phyloP scores from a whole-genome alignment of 2,888 invertebrate genomes.

The Limnephilus rhombicus region DNA sequence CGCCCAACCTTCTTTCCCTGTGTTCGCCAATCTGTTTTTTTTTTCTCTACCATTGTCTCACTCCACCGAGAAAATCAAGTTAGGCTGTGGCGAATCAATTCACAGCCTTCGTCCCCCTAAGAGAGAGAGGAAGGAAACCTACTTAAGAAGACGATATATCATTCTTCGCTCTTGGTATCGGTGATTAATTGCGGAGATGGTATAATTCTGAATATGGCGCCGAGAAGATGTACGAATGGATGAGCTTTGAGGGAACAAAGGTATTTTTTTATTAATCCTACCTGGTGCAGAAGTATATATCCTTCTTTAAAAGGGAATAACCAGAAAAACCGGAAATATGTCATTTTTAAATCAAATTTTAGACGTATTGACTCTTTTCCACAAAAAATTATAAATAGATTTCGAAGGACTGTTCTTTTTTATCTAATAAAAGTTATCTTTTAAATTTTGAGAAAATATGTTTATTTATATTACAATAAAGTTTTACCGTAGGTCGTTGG shows the following conservation, averaged over 20 bases:
- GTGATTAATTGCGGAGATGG: slow-evolving; percentile 44
- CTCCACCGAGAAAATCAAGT: slow-evolving; percentile 59
- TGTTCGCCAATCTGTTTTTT: slow-evolving; percentile 60
- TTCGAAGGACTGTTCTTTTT: no score
- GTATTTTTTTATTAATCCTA: not conserved
- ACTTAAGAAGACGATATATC: slow-evolving; percentile 49
- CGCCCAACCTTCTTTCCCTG: slow-evolving; percentile 36
- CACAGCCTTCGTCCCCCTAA: slow-evolving; percentile 19
- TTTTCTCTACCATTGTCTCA: slow-evolving; percentile 57
- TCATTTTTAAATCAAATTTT: no score
- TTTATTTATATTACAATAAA: no score
- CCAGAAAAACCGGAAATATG: no score
- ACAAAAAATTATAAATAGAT: no score
- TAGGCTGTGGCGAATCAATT: slow-evolving; percentile 60
- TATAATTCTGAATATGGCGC: not conserved
- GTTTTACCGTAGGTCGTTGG: no score
- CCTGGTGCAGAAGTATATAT: not conserved
- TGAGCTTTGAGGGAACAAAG: not conserved
- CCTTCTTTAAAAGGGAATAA: no score
- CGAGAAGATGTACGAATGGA: not conserved
- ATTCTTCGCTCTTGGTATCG: slow-evolving; percentile 32
- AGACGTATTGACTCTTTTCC: no score
- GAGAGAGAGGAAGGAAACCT: slow-evolving; percentile 21
- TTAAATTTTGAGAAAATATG: no score
- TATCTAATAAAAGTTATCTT: no score